Conservation (phyloP, 2,888 invertebrate genomes). For the Pasiphila rectangulata region DNA sequence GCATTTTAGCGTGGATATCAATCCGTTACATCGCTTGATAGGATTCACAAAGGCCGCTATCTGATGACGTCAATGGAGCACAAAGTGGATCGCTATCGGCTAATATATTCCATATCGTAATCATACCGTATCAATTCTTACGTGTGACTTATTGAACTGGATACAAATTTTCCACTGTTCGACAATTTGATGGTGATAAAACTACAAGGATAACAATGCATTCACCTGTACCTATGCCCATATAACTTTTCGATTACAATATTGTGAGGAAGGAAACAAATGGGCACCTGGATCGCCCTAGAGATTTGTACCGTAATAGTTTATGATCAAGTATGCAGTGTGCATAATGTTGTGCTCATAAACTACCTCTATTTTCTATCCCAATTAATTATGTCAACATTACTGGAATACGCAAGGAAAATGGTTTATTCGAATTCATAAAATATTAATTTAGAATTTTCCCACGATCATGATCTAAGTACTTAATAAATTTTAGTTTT, state of each 20-base stretch:
- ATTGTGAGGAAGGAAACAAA: no score
- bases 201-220: constrained; percentile 10
- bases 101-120: constrained; percentile 25
- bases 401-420: neutral
- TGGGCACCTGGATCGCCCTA: no score
- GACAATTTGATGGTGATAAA: constrained; percentile 10
- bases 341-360: no score
- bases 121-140: constrained; percentile 17
- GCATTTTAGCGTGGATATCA: constrained; percentile 21
- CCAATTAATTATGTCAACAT: no score
- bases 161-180: constrained; percentile 24
- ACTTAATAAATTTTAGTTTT: no score
- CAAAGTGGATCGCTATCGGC: constrained; percentile 25
- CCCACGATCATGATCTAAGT: no score
- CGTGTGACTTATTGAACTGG: constrained; percentile 20
- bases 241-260: neutral
- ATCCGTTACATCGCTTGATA: constrained; percentile 21
- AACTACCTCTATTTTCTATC: no score
- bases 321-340: no score
- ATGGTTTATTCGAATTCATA: neutral
- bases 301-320: no score
- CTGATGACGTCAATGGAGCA: constrained; percentile 31
- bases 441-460: neutral
- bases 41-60: constrained; percentile 28
- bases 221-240: no score